Conservation (phyloP, 2,888 invertebrate species). For the Theodoxus fluviatilis region DNA sequence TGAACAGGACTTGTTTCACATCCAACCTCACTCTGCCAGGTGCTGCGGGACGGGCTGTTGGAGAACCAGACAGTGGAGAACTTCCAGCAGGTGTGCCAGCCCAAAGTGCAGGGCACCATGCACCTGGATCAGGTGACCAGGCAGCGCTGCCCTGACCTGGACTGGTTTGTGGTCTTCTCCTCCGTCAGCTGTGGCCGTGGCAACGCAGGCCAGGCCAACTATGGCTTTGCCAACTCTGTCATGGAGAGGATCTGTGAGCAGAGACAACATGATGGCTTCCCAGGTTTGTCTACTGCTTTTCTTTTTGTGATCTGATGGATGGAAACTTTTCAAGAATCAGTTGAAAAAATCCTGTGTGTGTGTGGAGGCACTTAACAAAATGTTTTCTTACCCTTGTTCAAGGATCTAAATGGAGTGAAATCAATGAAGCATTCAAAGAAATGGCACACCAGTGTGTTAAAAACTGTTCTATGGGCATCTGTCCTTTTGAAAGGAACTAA, state of each 20-base stretch:
- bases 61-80: constrained; percentile 84
- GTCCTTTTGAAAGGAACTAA: too few relatives aligned
- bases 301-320: too few relatives aligned
- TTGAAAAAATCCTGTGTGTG: too few relatives aligned
- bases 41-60: constrained; percentile 84
- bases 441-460: too few relatives aligned
- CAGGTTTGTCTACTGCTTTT: too few relatives aligned
- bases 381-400: too few relatives aligned
- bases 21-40: constrained; percentile 67
- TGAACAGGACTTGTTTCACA: neutral
- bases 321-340: too few relatives aligned
- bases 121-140: constrained; percentile 83
- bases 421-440: too few relatives aligned
- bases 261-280: constrained; percentile 82
- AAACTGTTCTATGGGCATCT: too few relatives aligned
- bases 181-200: constrained; percentile 96
- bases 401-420: too few relatives aligned
- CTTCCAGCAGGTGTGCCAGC: constrained; percentile 79
- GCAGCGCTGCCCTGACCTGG: constrained; percentile 76
- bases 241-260: constrained; percentile 95
- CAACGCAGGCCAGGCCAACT: constrained; percentile 95
- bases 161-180: constrained; percentile 95
- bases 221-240: constrained; percentile 94
- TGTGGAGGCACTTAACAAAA: too few relatives aligned
- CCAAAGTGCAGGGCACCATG: constrained; percentile 86